Evolutionary conservation across 2,797 vertebrate species (phyloP), one percentile per base, ranked within the genome.

Genomic region (Bradypodion ventrale): DNA sequence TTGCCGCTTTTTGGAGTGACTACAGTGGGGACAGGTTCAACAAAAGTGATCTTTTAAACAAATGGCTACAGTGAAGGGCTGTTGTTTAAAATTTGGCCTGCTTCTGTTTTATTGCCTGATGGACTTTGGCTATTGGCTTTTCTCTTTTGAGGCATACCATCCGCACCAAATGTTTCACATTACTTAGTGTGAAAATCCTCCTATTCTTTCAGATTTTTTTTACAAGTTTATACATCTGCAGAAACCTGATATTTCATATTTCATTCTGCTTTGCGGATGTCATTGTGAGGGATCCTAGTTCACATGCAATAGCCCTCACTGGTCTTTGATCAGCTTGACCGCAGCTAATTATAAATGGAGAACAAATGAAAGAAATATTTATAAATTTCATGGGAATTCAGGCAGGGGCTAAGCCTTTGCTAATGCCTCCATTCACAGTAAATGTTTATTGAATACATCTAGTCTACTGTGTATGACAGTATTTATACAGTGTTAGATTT

Each of bases 201-300:
- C 97, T 97, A 96, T 97, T 97, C 97, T 98, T 97, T 97, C 94
- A 97, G 97, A 97, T n/a, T n/a, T 98, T 98, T 97, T 98, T 98
- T 98, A 98, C 98, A 98, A 98, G 98, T 97, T 97, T 97, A 97
- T 97, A 96, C 97, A 98, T 97, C 97, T 97, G 90, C 88, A 96
- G 98, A 99, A 99, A 99, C 97, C 96, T 94, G 98, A 99, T 99
- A 98, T 99, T 99, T 99, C 98, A 99, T 99, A 99, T 99, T 99
- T 99, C 98, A 99, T 98, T 99, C 98, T 99, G 97, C 97, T 98
- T 98, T 97, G 98, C 96, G 97, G 96, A 98, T 98, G 98, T 99
- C 98, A 98, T 97, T 97, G 97, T 96, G 96, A 98, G 95, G 97
- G 97, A 99, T 96, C 97, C 93, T 94, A 97, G 98, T 98, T 99